These are phyloP conservation scores for Morus bassanus DNA, from an alignment of 2,797 vertebrate genomes.

Conservation along the genomic window DNA sequence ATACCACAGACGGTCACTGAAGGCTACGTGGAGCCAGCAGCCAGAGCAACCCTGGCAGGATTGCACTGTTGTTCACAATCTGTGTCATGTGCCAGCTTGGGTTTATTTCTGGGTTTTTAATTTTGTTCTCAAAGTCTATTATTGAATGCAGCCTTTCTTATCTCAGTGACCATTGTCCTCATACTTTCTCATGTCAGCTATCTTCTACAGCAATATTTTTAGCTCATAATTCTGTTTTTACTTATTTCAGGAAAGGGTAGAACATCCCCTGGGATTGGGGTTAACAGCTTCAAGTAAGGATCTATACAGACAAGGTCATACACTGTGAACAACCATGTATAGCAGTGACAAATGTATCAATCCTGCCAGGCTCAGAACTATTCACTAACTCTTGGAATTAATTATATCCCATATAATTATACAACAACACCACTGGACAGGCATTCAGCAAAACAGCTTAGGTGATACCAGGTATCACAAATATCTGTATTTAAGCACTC, in stretches of 20 bases:
- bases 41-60: neutral
- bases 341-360: neutral
- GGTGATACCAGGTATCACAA: neutral
- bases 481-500: neutral
- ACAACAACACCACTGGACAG: neutral
- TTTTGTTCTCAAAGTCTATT: neutral
- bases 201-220: neutral
- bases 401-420: neutral
- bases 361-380: neutral
- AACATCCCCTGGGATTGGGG: neutral
- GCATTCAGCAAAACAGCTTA: neutral
- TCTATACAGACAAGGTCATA: neutral
- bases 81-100: neutral
- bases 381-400: neutral
- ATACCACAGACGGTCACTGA: too few species aligned
- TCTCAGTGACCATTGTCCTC: neutral
- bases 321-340: neutral
- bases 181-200: neutral
- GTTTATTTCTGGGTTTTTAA: neutral
- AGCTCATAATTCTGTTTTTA: neutral
- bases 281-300: neutral
- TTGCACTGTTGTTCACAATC: neutral
- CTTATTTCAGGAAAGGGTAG: neutral
- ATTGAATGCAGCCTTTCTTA: neutral
- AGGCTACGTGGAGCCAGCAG: neutral